Evolutionary conservation across 2,888 invertebrate genomes (phyloP).

Genomic region (Calameuta pallipes): DNA sequence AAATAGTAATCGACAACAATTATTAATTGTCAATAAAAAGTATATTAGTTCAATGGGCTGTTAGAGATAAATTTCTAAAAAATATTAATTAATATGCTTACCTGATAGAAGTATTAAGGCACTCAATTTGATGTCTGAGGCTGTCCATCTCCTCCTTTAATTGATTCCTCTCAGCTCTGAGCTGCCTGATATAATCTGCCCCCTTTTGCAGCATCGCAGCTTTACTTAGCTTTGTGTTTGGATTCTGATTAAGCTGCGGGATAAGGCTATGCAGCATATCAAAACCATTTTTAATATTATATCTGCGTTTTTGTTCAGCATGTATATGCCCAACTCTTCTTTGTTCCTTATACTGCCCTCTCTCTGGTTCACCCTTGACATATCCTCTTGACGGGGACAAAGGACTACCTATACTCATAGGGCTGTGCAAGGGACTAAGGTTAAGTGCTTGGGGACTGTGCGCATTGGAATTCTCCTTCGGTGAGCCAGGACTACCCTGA

Average conservation of each 20-base stretch:
- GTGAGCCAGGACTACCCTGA: slow-evolving; percentile 58
- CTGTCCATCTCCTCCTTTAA: slow-evolving; percentile 92
- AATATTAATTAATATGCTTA: slow-evolving; percentile 60
- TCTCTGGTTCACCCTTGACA: slow-evolving; percentile 67
- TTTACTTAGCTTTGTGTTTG: slow-evolving; percentile 93
- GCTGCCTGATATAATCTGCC: slow-evolving; percentile 92
- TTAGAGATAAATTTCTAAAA: slow-evolving; percentile 1
- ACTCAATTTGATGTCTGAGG: slow-evolving; percentile 88
- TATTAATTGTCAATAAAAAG: slow-evolving; percentile 12
- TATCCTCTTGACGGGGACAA: slow-evolving; percentile 72
- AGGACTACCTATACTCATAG: slow-evolving; percentile 70
- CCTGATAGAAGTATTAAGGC: slow-evolving; percentile 91
- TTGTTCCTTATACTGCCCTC: slow-evolving; percentile 73
- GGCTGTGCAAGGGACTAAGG: slow-evolving; percentile 66
- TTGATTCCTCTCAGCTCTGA: slow-evolving; percentile 86
- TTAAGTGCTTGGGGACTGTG: slow-evolving; percentile 64
- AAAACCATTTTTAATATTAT: slow-evolving; percentile 96
- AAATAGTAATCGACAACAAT: slow-evolving; percentile 37
- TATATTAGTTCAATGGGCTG: background rate
- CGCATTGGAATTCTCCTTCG: slow-evolving; percentile 55
- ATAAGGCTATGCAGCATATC: slow-evolving; percentile 93
- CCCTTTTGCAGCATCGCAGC: slow-evolving; percentile 97
- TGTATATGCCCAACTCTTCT: slow-evolving; percentile 91
- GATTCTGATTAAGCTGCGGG: slow-evolving; percentile 90
- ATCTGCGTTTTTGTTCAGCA: slow-evolving; percentile 95